phyloP scores from a whole-genome alignment of 2,888 invertebrate genomes.

The Athetis lepigone region DNA sequence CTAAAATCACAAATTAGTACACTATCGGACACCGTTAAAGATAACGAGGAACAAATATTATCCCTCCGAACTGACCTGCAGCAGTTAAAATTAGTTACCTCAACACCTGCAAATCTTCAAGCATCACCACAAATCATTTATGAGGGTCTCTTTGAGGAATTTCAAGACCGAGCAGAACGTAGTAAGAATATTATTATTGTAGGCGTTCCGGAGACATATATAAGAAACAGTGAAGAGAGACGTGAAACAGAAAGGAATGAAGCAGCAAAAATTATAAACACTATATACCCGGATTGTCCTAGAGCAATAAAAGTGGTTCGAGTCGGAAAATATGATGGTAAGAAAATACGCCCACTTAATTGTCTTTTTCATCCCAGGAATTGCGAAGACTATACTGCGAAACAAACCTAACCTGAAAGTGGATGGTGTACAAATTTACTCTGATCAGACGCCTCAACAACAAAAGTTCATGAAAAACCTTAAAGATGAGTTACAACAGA shows the following conservation, averaged over 20 bases:
- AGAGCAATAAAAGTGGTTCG: neutral
- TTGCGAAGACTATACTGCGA: neutral
- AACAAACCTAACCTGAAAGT: constrained; percentile 3
- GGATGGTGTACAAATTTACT: constrained; percentile 4
- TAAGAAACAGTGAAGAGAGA: neutral
- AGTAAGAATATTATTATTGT: constrained; percentile 4
- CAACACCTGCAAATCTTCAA: neutral
- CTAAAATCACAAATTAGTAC: neutral
- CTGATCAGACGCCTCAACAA: no score
- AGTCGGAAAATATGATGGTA: constrained; percentile 3
- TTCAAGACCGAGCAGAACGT: neutral
- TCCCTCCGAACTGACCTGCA: neutral
- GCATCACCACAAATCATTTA: neutral
- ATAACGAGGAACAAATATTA: neutral
- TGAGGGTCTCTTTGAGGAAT: constrained; percentile 1
- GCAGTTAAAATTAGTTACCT: neutral
- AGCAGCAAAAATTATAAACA: neutral
- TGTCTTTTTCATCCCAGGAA: neutral
- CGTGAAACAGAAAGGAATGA: constrained; percentile 2
- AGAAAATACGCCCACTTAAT: neutral
- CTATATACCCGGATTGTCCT: neutral
- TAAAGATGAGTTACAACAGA: constrained; percentile 1
- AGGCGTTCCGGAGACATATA: neutral
- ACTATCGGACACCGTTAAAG: neutral
- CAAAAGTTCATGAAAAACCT: constrained; percentile 9